Base-by-base conservation (phyloP, 2,888 invertebrate genomes). In the Drosophila yooni region DNA sequence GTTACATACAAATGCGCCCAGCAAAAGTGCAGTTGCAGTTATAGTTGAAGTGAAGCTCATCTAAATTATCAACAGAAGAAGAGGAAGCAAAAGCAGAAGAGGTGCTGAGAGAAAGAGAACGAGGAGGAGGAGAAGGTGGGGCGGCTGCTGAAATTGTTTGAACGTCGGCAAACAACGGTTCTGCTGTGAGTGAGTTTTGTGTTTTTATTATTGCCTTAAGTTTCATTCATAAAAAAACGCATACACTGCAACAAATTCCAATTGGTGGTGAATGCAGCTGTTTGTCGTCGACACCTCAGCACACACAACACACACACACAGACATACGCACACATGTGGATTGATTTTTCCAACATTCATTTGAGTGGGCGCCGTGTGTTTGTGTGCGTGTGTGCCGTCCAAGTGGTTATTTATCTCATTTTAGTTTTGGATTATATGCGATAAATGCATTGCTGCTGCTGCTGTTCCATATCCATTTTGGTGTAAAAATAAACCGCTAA, bases 191-290 rank as follows among this genome's bases (percentile, higher is more conserved):
- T 84, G 74, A 50, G 65, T 73, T 70, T 73, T 59, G 46, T 31
- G 46, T 25, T 46, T 25, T 25, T 25, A 31, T 66, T 78, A 61
- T 76, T 68, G 61, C 54, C 25, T 33, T 21, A 31, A 48, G 58
- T 74, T 85, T 85, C 85, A 85, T 89, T 85, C 88, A 85, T 85
- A 78, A 85, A 89, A 87, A 80, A 63, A 40, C 67, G 58, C 50
- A 66, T 53, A 59, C 63, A 68, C 61, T 70, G 66, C 63, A 56
- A 50, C 51, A 69, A 82, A 79, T 70, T 72, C 76, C 79, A 72
- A 83, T 86, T 76, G 79, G 81, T 65, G 46, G 43, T 54, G 25
- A 25, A 46, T 82, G 76, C 81, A 81, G 83, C 80, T 80, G 81
- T 80, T 81, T 83, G 77, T 62, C 65, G 68, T 67, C 67, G 25